Evolutionary conservation across 2,113 vertebrate genomes (phyloP).

Genomic region (Crotalus viridis): DNA sequence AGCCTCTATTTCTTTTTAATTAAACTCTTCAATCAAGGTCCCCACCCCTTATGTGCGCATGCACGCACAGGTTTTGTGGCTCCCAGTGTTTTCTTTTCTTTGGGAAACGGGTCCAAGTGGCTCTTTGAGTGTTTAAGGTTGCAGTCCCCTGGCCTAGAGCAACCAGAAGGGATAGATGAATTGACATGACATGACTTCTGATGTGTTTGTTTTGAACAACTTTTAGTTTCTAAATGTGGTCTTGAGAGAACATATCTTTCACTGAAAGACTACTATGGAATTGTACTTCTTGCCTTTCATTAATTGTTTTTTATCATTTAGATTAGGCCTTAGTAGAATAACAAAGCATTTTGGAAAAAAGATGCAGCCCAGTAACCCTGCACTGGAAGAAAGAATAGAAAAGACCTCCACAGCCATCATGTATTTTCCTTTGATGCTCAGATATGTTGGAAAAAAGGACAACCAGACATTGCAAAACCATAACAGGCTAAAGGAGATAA

Average conservation of each 20-base stretch:
- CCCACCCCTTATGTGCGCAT: too few species aligned
- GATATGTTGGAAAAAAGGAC: background rate
- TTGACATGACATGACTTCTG: background rate
- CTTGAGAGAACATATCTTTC: background rate
- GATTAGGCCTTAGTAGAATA: background rate
- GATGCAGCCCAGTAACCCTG: background rate
- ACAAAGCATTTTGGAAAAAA: background rate
- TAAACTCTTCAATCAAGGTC: too few species aligned
- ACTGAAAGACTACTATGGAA: background rate
- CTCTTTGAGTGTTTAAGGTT: too few species aligned
- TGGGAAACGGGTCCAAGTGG: too few species aligned
- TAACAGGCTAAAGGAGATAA: background rate
- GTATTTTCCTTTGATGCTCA: background rate
- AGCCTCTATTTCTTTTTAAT: too few species aligned
- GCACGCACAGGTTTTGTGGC: too few species aligned
- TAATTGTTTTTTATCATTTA: background rate
- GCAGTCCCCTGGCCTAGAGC: too few species aligned
- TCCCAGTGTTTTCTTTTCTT: too few species aligned
- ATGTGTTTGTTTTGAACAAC: background rate
- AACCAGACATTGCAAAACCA: background rate
- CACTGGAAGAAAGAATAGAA: background rate
- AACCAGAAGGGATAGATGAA: background rate
- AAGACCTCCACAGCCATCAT: background rate
- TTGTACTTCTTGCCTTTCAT: background rate
- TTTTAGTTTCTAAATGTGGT: background rate